Evolutionary conservation across 2,888 invertebrate species (phyloP), one percentile per base, ranked within the genome.

Genomic region (Leptodirus hochenwartii): DNA sequence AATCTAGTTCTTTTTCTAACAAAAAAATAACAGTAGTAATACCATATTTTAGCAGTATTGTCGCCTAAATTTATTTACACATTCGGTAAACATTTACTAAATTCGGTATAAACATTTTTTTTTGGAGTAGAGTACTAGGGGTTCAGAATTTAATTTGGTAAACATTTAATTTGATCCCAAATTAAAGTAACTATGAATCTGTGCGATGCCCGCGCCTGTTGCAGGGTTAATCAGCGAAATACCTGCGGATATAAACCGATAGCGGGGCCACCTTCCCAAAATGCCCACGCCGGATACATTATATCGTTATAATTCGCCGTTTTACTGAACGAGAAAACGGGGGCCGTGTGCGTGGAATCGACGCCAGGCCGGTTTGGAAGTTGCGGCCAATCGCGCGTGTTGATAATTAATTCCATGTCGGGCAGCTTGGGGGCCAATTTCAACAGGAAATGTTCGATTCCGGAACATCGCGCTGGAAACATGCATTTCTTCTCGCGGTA

Each of bases 211-310:
- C n/a, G n/a, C n/a, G n/a, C n/a, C n/a, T n/a, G n/a, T n/a, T n/a
- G n/a, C n/a, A n/a, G n/a, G n/a, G n/a, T n/a, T n/a, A n/a, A n/a
- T n/a, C n/a, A n/a, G n/a, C n/a, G n/a, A n/a, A n/a, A n/a, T n/a
- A n/a, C n/a, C n/a, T n/a, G n/a, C n/a, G 95, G 95, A 58, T 93
- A 91, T 6, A 91, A 58, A 20, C 78, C 71, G 41, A 95, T 93
- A 1, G 95, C 93, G 9, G 96, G 96, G 0, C 96, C 96, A 15
- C 95, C 95, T 57, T 88, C 88, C 91, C 93, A 91, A 55, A 96
- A 96, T 22, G 88, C 77, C 95, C 95, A 96, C 0, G 93, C 84
- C 2, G 95, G 95, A 51, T 82, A 85, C 73, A 82, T 81, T 36
- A 96, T 87, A 49, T 96, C 96, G 51, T 66, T 64, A 54, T 85